Base-by-base conservation (phyloP, 2,113 vertebrate genomes). In the Solea senegalensis region DNA sequence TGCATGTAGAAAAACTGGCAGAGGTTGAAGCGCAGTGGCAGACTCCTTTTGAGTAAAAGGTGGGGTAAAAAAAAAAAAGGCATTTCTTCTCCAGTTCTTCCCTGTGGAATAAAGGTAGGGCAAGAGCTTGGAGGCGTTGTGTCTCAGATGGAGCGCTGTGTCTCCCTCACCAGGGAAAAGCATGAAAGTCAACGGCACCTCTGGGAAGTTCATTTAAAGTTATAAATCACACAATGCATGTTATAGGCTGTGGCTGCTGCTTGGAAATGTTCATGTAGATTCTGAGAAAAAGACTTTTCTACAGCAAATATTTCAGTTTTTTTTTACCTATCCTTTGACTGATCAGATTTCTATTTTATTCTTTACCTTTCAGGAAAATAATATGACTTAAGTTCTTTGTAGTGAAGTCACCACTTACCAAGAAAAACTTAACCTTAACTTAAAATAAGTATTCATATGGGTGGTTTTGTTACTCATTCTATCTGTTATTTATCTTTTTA, bases 191-290 rank as follows among this genome's bases (percentile, higher is more conserved):
- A 77, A 16, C 70, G 27, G 69, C 71, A 81, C 69, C 69, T 54
- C 73, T 21, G 66, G 57, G 82, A 82, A 85, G 86, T 82, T 86
- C 87, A 86, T 74, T 68, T 64, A n/a, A 13, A 46, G 77, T 71
- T 72, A 67, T 88, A 89, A 85, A 89, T 89, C 86, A 88, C 43
- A 65, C 52, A 27, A 53, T 66, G 80, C 84, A 69, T 63, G 34
- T 34, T 34, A 73, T 55, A 14, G 58, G 67, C 26, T 69, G 13
- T 55, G 40, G 69, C 49, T 57, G 74, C 64, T 76, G 63, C 14
- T 12, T 50, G 55, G 52, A 52, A 71, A 64, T 51, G 40, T 56
- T 68, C 55, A 54, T 12, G 28, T 49, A n/a, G 70, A 61, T 71
- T 68, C 45, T 58, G 54, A 43, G 16, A 45, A 72, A 56, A 16